Evolutionary conservation across 1,140 invertebrate species (phyloP).

Genomic region (Pseudomyrmex concolor): DNA sequence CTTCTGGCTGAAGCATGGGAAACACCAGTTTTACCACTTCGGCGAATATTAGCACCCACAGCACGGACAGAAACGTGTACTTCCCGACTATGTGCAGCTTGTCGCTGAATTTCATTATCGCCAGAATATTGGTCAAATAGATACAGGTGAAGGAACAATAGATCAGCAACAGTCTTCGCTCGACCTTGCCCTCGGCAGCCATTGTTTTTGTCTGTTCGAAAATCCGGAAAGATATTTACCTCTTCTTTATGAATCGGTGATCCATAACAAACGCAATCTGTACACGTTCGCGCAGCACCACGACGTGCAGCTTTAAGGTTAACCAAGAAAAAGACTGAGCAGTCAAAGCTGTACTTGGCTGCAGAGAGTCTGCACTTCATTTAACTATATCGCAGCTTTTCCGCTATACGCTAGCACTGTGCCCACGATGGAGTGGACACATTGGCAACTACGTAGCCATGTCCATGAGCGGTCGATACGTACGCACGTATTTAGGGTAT

Average conservation of each 20-base stretch:
- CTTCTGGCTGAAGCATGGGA: slow-evolving; percentile 75
- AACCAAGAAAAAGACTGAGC: not conserved
- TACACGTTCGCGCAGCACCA: no score
- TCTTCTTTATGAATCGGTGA: no score
- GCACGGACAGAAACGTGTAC: slow-evolving; percentile 79
- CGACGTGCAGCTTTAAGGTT: not conserved
- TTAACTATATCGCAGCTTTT: no score
- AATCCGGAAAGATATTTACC: not conserved
- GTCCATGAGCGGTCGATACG: no score
- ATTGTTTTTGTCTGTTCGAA: slow-evolving; percentile 50
- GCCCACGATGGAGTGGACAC: no score
- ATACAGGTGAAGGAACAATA: slow-evolving; percentile 82
- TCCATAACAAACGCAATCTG: no score
- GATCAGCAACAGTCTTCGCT: slow-evolving; percentile 78
- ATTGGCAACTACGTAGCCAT: no score
- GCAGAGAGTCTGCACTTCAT: no score
- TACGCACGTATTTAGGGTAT: no score
- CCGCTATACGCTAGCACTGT: no score
- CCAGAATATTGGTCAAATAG: slow-evolving; percentile 81
- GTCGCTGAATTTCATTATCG: slow-evolving; percentile 79
- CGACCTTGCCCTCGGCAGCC: slow-evolving; percentile 71
- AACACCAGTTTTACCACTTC: slow-evolving; percentile 81
- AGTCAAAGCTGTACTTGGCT: no score
- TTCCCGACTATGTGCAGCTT: slow-evolving; percentile 81
- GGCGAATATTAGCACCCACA: slow-evolving; percentile 80